A percentile compares a stretch with the other conserved stretches of the same genome.
Evolutionary conservation across 1,140 invertebrate genomes (phyloP).

Genomic region (Sesamia nonagrioides): DNA sequence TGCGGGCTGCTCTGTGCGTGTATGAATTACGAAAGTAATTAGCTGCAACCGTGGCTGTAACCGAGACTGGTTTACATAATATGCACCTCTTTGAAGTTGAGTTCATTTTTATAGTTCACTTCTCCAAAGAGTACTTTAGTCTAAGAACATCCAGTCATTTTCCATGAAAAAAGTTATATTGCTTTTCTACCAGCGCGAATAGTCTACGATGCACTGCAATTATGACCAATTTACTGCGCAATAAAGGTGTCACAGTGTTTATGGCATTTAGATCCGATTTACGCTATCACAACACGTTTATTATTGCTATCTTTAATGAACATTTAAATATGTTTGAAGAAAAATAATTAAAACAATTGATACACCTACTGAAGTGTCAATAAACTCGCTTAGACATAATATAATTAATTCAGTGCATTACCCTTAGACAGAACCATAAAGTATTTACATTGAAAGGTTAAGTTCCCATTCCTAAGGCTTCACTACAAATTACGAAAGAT

Average conservation of each 20-base stretch:
- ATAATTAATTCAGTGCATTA: constrained; percentile 8
- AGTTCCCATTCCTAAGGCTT: constrained; percentile 20
- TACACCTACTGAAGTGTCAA: too few relatives aligned
- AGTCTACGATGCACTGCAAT: neutral
- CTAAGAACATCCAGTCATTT: neutral
- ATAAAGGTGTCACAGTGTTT: constrained; percentile 18
- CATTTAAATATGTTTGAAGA: neutral
- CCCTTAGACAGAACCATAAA: neutral
- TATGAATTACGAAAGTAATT: constrained; percentile 27
- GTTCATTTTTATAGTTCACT: constrained; percentile 19
- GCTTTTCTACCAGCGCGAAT: neutral
- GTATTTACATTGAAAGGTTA: constrained; percentile 23
- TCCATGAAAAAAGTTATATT: neutral
- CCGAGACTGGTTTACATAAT: constrained; percentile 5
- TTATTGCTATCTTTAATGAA: neutral
- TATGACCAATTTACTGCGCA: neutral
- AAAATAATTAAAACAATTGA: too few relatives aligned
- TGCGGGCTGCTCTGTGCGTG: neutral
- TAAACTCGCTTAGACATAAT: neutral
- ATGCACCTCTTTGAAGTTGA: constrained; percentile 6
- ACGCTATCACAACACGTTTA: constrained; percentile 1
- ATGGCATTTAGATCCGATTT: neutral
- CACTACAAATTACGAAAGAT: constrained; percentile 34
- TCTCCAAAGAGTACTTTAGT: neutral
- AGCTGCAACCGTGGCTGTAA: constrained; percentile 7